These are phyloP conservation scores for Trypoxylus dichotomus DNA, from an alignment of 1,140 invertebrate genomes.

Conservation along the genomic window DNA sequence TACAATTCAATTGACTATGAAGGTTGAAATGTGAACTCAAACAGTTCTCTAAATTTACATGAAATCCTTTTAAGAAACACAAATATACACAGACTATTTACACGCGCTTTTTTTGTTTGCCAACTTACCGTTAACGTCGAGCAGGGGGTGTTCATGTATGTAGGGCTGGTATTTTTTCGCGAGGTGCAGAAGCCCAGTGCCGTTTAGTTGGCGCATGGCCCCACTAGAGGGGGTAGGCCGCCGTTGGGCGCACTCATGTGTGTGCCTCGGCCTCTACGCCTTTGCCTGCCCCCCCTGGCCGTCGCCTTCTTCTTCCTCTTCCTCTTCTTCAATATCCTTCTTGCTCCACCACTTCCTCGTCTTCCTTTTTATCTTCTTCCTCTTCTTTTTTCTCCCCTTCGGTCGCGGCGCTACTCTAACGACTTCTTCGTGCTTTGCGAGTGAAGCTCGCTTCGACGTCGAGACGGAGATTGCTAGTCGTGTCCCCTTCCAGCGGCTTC, in stretches of 20 bases:
- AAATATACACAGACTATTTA: no score
- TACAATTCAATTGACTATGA: no score
- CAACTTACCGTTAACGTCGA: constrained; percentile 50
- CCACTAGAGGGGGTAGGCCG: constrained; percentile 46
- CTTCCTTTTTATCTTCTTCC: background rate
- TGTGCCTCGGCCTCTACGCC: constrained; percentile 28
- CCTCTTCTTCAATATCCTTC: background rate
- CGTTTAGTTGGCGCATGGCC: constrained; percentile 57
- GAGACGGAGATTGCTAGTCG: background rate
- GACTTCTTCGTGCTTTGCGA: background rate
- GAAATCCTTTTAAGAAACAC: no score
- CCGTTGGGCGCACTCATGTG: constrained; percentile 36
- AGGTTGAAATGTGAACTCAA: no score
- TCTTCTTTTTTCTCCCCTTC: background rate
- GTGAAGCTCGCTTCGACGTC: background rate
- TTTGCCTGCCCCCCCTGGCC: background rate
- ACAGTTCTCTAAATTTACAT: no score
- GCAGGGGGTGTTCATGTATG: constrained; percentile 57
- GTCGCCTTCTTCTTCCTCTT: background rate
- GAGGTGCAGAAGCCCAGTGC: constrained; percentile 56
- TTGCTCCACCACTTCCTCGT: background rate
- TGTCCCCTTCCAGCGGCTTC: background rate
- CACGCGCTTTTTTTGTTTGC: no score
- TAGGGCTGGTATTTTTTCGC: constrained; percentile 56
- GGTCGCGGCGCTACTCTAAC: no score